Evolutionary conservation across 2,797 vertebrate species (phyloP).

Genomic region (Petrocephalus sullivani): DNA sequence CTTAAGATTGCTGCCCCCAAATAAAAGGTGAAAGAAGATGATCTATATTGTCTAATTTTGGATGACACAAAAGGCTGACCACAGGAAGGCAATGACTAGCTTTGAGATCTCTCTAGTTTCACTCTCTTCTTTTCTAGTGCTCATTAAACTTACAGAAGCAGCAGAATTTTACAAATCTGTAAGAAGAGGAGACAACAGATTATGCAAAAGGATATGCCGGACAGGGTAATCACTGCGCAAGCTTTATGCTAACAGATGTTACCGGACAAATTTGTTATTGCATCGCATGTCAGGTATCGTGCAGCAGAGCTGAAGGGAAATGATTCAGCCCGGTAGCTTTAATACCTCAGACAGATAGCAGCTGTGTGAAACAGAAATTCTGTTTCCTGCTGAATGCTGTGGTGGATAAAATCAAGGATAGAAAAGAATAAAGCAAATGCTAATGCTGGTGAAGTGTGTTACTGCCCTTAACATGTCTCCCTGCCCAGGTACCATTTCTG

Average conservation of each 20-base stretch:
- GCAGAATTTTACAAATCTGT: too few relatives aligned
- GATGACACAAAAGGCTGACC: neutral
- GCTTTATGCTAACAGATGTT: neutral
- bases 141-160: too few relatives aligned
- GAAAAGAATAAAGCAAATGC: neutral
- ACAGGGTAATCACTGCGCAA: neutral
- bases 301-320: neutral
- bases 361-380: neutral
- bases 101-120: neutral
- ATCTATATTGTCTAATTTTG: neutral
- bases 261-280: neutral
- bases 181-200: neutral
- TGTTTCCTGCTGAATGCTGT: neutral
- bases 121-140: too few relatives aligned
- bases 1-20: neutral
- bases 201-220: neutral
- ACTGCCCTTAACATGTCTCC: neutral
- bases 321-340: neutral
- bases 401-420: neutral
- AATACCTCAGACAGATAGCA: neutral
- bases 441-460: neutral
- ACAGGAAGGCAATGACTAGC: neutral
- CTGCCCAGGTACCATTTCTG: neutral
- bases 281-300: neutral
- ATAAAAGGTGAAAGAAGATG: neutral